Evolutionary conservation across 2,113 vertebrate species (phyloP).

Genomic region (Antechinus flavipes): DNA sequence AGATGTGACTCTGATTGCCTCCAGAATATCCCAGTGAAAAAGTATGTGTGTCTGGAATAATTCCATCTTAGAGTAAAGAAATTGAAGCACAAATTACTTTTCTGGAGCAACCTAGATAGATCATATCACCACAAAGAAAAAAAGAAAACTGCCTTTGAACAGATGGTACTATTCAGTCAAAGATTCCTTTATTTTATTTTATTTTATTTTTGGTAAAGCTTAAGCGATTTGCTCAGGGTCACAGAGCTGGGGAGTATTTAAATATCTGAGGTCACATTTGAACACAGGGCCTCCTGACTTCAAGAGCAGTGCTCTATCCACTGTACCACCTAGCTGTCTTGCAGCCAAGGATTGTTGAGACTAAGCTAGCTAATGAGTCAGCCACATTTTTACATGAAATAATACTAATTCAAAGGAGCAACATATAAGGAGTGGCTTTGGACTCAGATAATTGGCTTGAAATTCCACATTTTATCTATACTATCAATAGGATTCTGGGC

Average conservation of each 20-base stretch:
- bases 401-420: not conserved
- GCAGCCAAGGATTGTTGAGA: slow-evolving; percentile 1
- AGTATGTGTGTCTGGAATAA: not conserved
- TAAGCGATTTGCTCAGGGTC: too few species aligned
- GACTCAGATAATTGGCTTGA: not conserved
- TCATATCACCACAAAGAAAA: not conserved
- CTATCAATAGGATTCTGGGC: not conserved
- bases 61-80: slow-evolving; percentile 20
- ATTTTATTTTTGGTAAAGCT: too few species aligned
- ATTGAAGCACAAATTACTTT: not conserved
- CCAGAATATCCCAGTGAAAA: not conserved
- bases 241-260: too few species aligned
- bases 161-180: not conserved
- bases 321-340: too few species aligned
- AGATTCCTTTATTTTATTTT: not conserved
- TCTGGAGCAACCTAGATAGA: not conserved
- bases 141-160: not conserved
- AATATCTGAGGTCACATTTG: too few species aligned
- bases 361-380: not conserved
- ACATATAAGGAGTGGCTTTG: not conserved
- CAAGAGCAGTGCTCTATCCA: too few species aligned
- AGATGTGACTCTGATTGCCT: not conserved
- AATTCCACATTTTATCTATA: not conserved
- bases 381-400: not conserved
- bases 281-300: too few species aligned